Conservation (phyloP, 2,888 invertebrate species). For the Rhagonycha fulva region DNA sequence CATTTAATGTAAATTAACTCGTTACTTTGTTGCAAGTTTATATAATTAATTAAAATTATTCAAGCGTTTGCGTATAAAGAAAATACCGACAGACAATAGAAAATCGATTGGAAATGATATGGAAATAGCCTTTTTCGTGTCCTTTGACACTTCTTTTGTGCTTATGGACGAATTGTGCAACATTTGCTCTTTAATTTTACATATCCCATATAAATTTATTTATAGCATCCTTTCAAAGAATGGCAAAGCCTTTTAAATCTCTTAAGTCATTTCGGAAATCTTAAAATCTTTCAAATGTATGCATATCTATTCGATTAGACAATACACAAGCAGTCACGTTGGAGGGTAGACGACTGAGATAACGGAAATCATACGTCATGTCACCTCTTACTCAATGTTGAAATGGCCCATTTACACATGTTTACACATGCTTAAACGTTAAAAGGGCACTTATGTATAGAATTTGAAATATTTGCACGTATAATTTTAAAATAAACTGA, state of each 20-base stretch:
- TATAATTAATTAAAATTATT: neutral
- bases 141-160: neutral
- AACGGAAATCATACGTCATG: slow-evolving; percentile 29
- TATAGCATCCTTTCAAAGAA: slow-evolving; percentile 12
- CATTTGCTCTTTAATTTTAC: neutral
- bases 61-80: neutral
- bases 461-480: slow-evolving; percentile 31
- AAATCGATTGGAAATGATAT: neutral
- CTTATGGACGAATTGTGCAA: neutral
- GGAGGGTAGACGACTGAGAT: slow-evolving; percentile 19
- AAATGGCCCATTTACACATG: slow-evolving; percentile 12
- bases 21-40: neutral
- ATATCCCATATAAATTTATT: neutral
- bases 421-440: slow-evolving; percentile 20
- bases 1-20: neutral
- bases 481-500: neutral
- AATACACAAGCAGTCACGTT: slow-evolving; percentile 13
- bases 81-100: neutral
- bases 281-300: slow-evolving; percentile 18
- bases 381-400: slow-evolving; percentile 25
- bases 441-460: slow-evolving; percentile 18
- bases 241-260: slow-evolving; percentile 13
- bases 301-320: slow-evolving; percentile 12
- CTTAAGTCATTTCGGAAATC: slow-evolving; percentile 24
- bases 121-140: neutral